These are phyloP conservation scores for Coregonus clupeaformis DNA, from an alignment of 2,113 vertebrate genomes.

Conservation along the genomic window DNA sequence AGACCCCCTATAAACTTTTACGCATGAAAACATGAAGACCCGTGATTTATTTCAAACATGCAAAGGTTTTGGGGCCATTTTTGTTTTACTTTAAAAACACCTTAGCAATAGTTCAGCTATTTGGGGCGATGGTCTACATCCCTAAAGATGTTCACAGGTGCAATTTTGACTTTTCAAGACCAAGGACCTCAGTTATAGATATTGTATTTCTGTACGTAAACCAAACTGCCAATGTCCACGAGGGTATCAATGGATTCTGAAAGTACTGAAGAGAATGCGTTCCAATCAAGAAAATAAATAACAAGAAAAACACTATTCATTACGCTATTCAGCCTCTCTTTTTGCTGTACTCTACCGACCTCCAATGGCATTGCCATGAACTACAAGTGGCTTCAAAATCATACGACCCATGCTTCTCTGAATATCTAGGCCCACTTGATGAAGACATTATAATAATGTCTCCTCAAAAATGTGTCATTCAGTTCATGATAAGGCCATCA, in stretches of 20 bases:
- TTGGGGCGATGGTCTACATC: no score
- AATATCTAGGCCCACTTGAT: neutral
- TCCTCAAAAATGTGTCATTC: neutral
- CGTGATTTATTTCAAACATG: no score
- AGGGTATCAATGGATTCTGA: no score
- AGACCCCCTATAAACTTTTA: no score
- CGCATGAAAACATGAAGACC: no score
- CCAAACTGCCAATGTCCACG: neutral
- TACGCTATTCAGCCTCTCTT: neutral
- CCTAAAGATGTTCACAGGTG: no score
- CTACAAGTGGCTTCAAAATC: constrained; percentile 33
- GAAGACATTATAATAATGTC: neutral
- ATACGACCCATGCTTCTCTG: neutral
- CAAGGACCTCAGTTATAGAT: neutral
- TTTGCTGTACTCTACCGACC: constrained; percentile 39
- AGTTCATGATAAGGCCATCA: neutral
- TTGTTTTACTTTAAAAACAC: no score
- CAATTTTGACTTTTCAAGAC: no score
- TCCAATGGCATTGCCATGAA: constrained; percentile 36
- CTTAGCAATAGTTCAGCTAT: no score
- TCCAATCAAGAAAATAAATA: neutral
- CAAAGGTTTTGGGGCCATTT: no score
- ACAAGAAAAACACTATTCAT: neutral
- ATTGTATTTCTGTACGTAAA: neutral
- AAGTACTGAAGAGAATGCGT: neutral